Conservation (phyloP, 1,140 invertebrate species). For the Hypothenemus hampei region DNA sequence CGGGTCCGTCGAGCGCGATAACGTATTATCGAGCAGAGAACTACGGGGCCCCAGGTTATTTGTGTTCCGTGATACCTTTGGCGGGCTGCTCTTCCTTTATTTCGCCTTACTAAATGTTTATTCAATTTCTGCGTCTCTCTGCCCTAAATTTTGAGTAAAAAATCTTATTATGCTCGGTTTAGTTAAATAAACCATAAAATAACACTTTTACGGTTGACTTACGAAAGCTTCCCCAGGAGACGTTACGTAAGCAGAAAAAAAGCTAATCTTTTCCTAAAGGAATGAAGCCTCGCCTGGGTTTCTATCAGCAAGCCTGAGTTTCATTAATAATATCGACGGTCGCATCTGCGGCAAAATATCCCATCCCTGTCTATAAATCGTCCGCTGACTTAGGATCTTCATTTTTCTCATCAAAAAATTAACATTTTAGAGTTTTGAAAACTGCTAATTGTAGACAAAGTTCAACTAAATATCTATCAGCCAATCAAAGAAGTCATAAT, state of each 20-base stretch:
- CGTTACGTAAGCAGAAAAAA: slow-evolving; percentile 26
- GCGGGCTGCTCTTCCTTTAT: slow-evolving; percentile 21
- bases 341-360: slow-evolving; percentile 40
- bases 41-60: slow-evolving; percentile 38
- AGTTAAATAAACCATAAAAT: slow-evolving; percentile 27
- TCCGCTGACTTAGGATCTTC: slow-evolving; percentile 50
- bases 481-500: too few species aligned
- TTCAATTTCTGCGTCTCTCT: slow-evolving; percentile 19
- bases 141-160: background rate
- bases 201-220: slow-evolving; percentile 25
- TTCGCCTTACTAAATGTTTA: slow-evolving; percentile 22
- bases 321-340: slow-evolving; percentile 44
- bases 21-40: slow-evolving; percentile 43
- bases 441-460: too few species aligned
- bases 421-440: too few species aligned
- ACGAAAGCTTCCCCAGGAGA: background rate
- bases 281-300: slow-evolving; percentile 19
- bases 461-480: too few species aligned
- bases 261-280: slow-evolving; percentile 25
- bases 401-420: too few species aligned
- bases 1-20: slow-evolving; percentile 40
- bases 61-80: slow-evolving; percentile 28
- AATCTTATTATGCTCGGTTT: background rate
- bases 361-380: slow-evolving; percentile 45
- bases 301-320: slow-evolving; percentile 21